Evolutionary conservation across 64 coral and sea anemone genomes (phyloP).

Genomic region (Montipora cactus): DNA sequence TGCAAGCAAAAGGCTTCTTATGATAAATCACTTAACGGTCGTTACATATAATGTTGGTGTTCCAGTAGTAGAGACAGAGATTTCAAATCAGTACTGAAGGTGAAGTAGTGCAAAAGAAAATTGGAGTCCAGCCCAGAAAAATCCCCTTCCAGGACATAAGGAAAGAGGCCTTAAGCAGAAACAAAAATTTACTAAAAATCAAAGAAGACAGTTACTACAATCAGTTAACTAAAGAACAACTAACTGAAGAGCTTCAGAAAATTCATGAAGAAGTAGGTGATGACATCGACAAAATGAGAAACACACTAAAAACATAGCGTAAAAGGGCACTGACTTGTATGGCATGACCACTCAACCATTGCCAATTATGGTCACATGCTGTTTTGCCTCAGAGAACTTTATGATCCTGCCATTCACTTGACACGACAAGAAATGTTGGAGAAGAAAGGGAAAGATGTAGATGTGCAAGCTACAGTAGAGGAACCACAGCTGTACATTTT

Average conservation of each 20-base stretch:
- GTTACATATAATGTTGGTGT: conserved; percentile 25
- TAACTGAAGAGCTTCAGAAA: conserved; percentile 19
- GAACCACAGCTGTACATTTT: conserved; percentile 31
- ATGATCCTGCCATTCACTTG: too few relatives aligned
- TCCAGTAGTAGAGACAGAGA: not conserved
- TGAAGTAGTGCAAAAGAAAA: conserved; percentile 9
- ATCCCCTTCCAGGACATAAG: conserved; percentile 39
- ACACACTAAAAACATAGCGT: not conserved
- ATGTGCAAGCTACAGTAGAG: conserved; percentile 49
- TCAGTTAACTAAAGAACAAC: not conserved
- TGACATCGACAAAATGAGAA: not conserved
- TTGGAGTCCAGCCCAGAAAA: conserved; percentile 34
- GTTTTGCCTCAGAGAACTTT: conserved; percentile 22
- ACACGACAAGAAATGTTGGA: too few relatives aligned
- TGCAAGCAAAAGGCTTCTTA: too few relatives aligned
- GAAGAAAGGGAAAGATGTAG: not conserved
- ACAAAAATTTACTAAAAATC: conserved; percentile 31
- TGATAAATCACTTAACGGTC: too few relatives aligned
- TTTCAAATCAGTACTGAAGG: conserved; percentile 20
- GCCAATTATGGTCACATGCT: conserved; percentile 64
- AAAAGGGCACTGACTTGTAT: conserved; percentile 47
- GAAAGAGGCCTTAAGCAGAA: conserved; percentile 13
- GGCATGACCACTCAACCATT: conserved; percentile 51
- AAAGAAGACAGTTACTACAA: conserved; percentile 22
- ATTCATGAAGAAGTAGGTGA: conserved; percentile 26